Evolutionary conservation across 2,888 invertebrate genomes (phyloP).

Genomic region (Lycophotia porphyrea): DNA sequence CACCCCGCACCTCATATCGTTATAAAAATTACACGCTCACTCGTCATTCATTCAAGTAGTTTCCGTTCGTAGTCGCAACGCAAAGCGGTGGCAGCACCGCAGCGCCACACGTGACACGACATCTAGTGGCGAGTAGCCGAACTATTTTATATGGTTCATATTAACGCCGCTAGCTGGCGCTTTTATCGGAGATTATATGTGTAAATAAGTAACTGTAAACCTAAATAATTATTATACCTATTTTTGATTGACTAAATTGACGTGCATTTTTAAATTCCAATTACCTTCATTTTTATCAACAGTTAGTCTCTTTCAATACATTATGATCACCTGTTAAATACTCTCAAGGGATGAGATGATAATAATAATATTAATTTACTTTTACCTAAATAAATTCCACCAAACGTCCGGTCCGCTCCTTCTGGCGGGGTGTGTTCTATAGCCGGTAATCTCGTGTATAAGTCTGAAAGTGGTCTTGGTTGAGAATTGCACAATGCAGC

Average conservation of each 20-base stretch:
- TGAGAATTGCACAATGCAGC: slow-evolving; percentile 77
- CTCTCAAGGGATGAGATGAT: slow-evolving; percentile 3
- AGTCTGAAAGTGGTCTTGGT: slow-evolving; percentile 71
- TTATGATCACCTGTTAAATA: neutral
- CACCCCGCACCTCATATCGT: slow-evolving; percentile 77
- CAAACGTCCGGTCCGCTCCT: slow-evolving; percentile 11
- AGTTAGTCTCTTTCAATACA: neutral
- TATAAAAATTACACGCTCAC: slow-evolving; percentile 78
- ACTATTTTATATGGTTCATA: slow-evolving; percentile 72
- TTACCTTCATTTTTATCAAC: neutral
- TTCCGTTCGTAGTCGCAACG: slow-evolving; percentile 70
- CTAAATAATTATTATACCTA: neutral
- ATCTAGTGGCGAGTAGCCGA: slow-evolving; percentile 85
- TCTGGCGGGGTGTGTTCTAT: slow-evolving; percentile 37
- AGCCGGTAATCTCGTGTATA: slow-evolving; percentile 57
- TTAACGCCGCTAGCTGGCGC: slow-evolving; percentile 64
- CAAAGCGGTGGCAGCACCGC: slow-evolving; percentile 74
- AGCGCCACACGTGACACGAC: slow-evolving; percentile 73
- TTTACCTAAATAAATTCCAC: neutral
- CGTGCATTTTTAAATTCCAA: neutral
- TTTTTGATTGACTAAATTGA: neutral
- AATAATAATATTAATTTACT: neutral
- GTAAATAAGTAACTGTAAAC: neutral
- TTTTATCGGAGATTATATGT: slow-evolving; percentile 1
- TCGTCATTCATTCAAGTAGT: slow-evolving; percentile 84